Conservation (phyloP, 2,888 invertebrate species). For the Chloromyia formosa region DNA sequence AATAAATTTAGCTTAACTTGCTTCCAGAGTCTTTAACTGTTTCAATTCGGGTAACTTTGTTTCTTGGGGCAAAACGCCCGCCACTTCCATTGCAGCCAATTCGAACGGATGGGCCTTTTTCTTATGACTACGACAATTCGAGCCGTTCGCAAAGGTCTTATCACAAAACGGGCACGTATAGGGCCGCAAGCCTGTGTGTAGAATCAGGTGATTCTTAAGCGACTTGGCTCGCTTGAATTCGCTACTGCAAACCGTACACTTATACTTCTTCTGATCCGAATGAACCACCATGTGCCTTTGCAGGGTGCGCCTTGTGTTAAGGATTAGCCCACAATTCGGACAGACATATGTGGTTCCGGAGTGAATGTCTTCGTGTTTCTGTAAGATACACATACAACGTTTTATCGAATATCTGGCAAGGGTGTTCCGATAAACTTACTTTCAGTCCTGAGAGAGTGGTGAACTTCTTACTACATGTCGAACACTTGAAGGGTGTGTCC, state of each 20-base stretch:
- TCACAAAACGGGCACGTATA: slow-evolving; percentile 63
- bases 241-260: slow-evolving; percentile 60
- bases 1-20: no score
- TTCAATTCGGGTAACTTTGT: slow-evolving; percentile 60
- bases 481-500: slow-evolving; percentile 64
- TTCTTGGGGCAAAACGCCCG: slow-evolving; percentile 56
- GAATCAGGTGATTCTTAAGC: slow-evolving; percentile 61
- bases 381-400: not conserved
- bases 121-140: slow-evolving; percentile 63
- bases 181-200: slow-evolving; percentile 62
- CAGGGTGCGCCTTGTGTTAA: slow-evolving; percentile 64
- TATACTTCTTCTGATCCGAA: slow-evolving; percentile 59
- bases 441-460: slow-evolving; percentile 60
- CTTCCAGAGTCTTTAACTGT: slow-evolving; percentile 56
- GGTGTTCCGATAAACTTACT: no score
- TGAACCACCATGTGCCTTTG: slow-evolving; percentile 64
- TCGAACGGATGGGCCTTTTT: slow-evolving; percentile 62
- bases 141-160: slow-evolving; percentile 62
- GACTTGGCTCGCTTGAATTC: slow-evolving; percentile 63
- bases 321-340: slow-evolving; percentile 61
- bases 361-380: slow-evolving; percentile 65
- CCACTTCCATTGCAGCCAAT: slow-evolving; percentile 61
- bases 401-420: not conserved
- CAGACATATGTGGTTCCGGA: slow-evolving; percentile 62
- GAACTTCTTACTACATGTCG: slow-evolving; percentile 60